Base-by-base conservation (phyloP, 2,888 invertebrate genomes). In the Cheilosia variabilis region DNA sequence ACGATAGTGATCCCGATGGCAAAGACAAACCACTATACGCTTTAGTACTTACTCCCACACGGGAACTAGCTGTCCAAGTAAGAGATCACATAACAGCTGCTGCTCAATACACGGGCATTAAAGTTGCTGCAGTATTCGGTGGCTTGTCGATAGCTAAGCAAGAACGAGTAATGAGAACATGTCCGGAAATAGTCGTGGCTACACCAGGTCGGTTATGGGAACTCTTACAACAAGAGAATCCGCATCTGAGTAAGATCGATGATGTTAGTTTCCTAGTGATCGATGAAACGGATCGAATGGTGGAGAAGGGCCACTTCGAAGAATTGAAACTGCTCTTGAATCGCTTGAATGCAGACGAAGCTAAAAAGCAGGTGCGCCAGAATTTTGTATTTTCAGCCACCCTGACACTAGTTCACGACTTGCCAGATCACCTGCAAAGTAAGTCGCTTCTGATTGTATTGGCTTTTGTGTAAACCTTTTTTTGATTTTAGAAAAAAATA, bases 201-300 rank as follows among this genome's bases (percentile, higher is more conserved):
- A 99, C 99, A 0, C 99, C 99, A 0, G 99, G 99, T 0, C 93
- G 99, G 13, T 93, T 99, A 34, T 99, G 99, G 99, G 98, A 99
- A 92, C 93, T 99, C 15, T 94, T 98, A 52, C 93, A 95, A 84
- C 94, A 96, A 90, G 97, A 96, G 0, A 95, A 97, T 90, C 92
- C 93, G 6, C 97, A 97, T 93, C 93, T 97, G 37, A 94, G 94
- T 83, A 95, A 96, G 90, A 91, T 97, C 17, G 93, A 95, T 83
- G 93, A 94, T 65, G 94, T 97, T 57, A 98, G 97, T 90, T 97
- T 95, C 92, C 93, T 99, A 86, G 98, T 98, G 0, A 97, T 99
- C 88, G 99, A 99, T 92, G 99, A 99, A 93, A 99, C 99, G 0
- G 99, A 99, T 92, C 94, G 99, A 81, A 99, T 99, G 99, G 93